These are phyloP conservation scores for Drosophila pachea DNA, from an alignment of 1,140 invertebrate genomes.

Conservation along the genomic window DNA sequence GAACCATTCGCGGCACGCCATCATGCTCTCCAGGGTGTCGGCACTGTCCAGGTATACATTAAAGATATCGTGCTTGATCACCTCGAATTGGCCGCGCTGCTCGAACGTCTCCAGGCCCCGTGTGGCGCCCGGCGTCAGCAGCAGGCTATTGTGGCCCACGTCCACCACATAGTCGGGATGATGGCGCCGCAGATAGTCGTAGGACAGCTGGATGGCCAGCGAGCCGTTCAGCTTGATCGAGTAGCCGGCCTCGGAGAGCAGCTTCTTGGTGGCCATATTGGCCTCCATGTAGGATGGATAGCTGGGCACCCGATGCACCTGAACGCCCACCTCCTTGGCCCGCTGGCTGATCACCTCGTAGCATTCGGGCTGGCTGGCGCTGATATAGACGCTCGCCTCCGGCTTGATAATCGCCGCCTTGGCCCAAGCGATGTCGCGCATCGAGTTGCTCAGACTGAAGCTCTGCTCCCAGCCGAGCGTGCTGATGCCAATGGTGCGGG, in stretches of 20 bases:
- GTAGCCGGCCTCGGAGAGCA: slow-evolving; percentile 50
- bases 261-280: slow-evolving; percentile 30
- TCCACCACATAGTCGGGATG: slow-evolving; percentile 49
- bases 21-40: slow-evolving; percentile 94
- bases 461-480: slow-evolving; percentile 93
- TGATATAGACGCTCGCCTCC: slow-evolving; percentile 85
- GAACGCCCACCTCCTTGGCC: slow-evolving; percentile 84
- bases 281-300: slow-evolving; percentile 43
- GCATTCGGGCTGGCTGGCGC: slow-evolving; percentile 84
- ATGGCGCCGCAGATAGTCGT: slow-evolving; percentile 83
- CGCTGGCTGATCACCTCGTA: slow-evolving; percentile 85
- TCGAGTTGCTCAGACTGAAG: slow-evolving; percentile 88
- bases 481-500: slow-evolving; percentile 90
- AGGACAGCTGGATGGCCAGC: slow-evolving; percentile 90
- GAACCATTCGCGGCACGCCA: slow-evolving; percentile 92
- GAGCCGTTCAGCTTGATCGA: slow-evolving; percentile 85
- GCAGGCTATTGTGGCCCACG: slow-evolving; percentile 35
- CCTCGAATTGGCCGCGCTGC: slow-evolving; percentile 88
- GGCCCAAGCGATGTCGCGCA: slow-evolving; percentile 94
- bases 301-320: slow-evolving; percentile 47
- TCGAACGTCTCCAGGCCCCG: slow-evolving; percentile 81
- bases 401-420: slow-evolving; percentile 98
- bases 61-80: slow-evolving; percentile 79
- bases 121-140: slow-evolving; percentile 71
- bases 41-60: slow-evolving; percentile 95